Base-by-base conservation (phyloP, 2,888 invertebrate genomes). In the Rosalia funebris region DNA sequence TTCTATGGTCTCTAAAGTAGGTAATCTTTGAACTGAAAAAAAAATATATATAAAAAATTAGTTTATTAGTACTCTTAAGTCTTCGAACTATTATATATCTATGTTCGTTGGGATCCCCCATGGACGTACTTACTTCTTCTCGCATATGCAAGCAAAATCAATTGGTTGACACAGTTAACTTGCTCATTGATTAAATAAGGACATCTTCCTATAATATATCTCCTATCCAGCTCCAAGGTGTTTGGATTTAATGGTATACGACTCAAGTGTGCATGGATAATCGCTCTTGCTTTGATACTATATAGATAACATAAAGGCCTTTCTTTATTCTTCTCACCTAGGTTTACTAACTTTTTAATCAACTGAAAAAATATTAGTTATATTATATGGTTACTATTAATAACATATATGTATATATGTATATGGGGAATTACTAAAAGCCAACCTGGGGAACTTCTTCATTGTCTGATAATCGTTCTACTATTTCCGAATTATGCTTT, bases 141-240 rank as follows among this genome's bases (percentile, higher is more conserved):
- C 60, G 95, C 93, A 79, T 95, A 94, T 10, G 94, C 95, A 62
- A 96, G 85, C 77, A 96, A 89, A 60, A 96, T 95, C 41, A 98
- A 86, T 79, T 97, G 96, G 76, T 96, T 94, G 10, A 96, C 92
- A 79, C 96, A 95, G 76, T 93, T 94, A 54, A 98, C 93, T 94
- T 98, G 97, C 83, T 99, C 98, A 73, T 97, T 95, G 54, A 99
- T 91, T 39, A 99, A 87, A 81, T 95, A 95, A 0, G 98, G 97
- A 79, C 95, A 93, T 79, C 97, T 95, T 69, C 91, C 92, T 44
- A 94, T 89, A 54, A 95, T 87, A 74, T 91, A 91, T 72, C 91
- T 88, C 37, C 92, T 86, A 84, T 97, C 96, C 77, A 89, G 87
- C 75, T 96, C 95, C 47, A 96, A 82, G 0, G 94, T 93, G 48